Evolutionary conservation across 2,113 vertebrate genomes (phyloP), one percentile per base, ranked within the genome.

Genomic region (Trichomycterus rosablanca): DNA sequence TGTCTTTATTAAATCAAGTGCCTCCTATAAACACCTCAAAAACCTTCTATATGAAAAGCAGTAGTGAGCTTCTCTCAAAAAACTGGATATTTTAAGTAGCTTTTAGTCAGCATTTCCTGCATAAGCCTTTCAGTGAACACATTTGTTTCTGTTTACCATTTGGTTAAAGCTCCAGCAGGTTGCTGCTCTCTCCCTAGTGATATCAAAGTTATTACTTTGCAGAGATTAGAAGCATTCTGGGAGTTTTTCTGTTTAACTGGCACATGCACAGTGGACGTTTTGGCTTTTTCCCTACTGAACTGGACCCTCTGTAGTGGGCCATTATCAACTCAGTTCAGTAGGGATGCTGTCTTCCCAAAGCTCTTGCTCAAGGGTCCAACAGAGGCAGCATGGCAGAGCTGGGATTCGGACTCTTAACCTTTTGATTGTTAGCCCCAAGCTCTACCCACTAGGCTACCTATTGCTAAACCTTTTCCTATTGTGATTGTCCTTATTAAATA

Each of bases 131-230:
- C 3, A 4, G 26, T 30, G 26, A 4, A 45, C 57, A 22, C 14
- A 6, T 11, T n/a, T 16, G 42, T 61, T 19, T 42, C 44, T 60
- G 44, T 22, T 40, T 28, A n/a, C n/a, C n/a, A n/a, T n/a, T n/a
- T n/a, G n/a, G n/a, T n/a, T n/a, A 61, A 45, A 39, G 45, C 34
- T 40, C 32, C 32, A 50, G 34, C 45, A 61, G 45, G 48, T 4
- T 11, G 22, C 42, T 51, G 46, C 50, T 56, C 43, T 66, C 50
- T 50, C 62, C 74, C 50, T 63, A 51, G 53, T 14, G 40, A 55
- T 40, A 55, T 37, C n/a, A 35, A 51, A 18, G 19, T 24, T 52
- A 37, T 63, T 19, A 54, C 28, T 51, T 5, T n/a, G 30, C 10
- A 48, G 50, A 63, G 39, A 54, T n/a, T 40, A 30, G 46, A 24